Evolutionary conservation across 2,888 invertebrate species (phyloP), one percentile per base, ranked within the genome.

Genomic region (Platynereis dumerilii): DNA sequence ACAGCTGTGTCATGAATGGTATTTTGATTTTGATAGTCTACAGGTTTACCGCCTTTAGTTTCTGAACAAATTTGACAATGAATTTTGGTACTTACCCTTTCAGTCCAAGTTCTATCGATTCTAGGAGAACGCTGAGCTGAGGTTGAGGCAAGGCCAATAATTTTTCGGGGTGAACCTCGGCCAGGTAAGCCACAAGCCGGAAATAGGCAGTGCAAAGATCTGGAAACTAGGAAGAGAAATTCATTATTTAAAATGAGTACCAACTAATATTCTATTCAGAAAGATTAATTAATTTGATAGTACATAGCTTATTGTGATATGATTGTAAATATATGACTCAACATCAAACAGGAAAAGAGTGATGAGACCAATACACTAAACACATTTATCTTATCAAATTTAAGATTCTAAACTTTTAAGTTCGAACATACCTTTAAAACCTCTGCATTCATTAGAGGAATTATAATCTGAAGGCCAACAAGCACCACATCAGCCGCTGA

Each of bases 401-500:
- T n/a, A n/a, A n/a, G n/a, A n/a, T n/a, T n/a, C n/a, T n/a, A n/a
- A n/a, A n/a, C n/a, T n/a, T n/a, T n/a, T n/a, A n/a, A n/a, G n/a
- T n/a, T n/a, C n/a, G n/a, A n/a, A n/a, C 74, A 27, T 78, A 85
- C 80, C 83, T 83, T 89, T 39, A 92, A 84, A 60, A 92, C 83
- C 74, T 91, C 90, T 57, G 88, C 86, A 52, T 88, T 90, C 88
- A 92, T 90, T 66, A 92, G 83, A 2, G 91, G 91, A 86, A 91
- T 88, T 54, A 92, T 86, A 72, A 90, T 88, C 76, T 88, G 88
- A 3, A 92, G 86, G 20, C 91, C 91, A 76, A 87, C 88, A n/a
- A 91, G 80, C 64, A 89, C 89, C 7, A 91, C 89, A 77, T 90
- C 89, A 0, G 88, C 75, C 7, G 76, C 78, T 53, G 22, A 53